Evolutionary conservation across 2,113 vertebrate genomes (phyloP).

Genomic region (Pteronura brasiliensis): DNA sequence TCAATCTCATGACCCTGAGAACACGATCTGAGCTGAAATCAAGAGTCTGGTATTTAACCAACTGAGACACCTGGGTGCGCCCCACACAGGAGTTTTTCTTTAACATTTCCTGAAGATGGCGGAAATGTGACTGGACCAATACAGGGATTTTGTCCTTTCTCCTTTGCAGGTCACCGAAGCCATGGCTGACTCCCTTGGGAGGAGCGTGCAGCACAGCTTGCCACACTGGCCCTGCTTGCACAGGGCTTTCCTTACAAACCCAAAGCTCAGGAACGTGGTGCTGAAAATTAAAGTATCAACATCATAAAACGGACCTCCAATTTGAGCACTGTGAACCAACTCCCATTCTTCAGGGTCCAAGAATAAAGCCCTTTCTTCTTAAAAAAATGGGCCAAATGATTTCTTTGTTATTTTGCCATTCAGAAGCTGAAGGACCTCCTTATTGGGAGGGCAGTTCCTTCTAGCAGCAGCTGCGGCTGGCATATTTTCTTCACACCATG

Average conservation of each 20-base stretch:
- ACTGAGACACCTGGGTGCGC: not conserved
- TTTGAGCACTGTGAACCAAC: not conserved
- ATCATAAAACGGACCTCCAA: not conserved
- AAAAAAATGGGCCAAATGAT: too few species aligned
- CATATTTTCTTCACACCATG: rapidly evolving
- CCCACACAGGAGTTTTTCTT: not conserved
- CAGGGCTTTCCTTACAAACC: not conserved
- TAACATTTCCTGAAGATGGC: not conserved
- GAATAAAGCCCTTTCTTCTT: not conserved
- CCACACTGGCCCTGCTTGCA: rapidly evolving
- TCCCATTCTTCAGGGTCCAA: not conserved
- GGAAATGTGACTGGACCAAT: rapidly evolving
- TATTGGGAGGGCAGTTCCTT: rapidly evolving
- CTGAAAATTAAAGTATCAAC: not conserved
- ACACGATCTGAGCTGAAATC: not conserved
- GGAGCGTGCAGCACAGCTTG: rapidly evolving
- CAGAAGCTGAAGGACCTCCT: too few species aligned
- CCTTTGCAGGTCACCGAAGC: too few species aligned
- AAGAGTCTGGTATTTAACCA: not conserved
- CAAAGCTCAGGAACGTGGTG: rapidly evolving
- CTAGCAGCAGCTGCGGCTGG: rapidly evolving
- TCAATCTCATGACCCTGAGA: not conserved
- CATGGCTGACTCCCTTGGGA: rapidly evolving
- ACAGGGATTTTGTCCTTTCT: not conserved
- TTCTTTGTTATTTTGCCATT: too few species aligned